Evolutionary conservation across 2,113 vertebrate species (phyloP).

Genomic region (Mungos mungo): DNA sequence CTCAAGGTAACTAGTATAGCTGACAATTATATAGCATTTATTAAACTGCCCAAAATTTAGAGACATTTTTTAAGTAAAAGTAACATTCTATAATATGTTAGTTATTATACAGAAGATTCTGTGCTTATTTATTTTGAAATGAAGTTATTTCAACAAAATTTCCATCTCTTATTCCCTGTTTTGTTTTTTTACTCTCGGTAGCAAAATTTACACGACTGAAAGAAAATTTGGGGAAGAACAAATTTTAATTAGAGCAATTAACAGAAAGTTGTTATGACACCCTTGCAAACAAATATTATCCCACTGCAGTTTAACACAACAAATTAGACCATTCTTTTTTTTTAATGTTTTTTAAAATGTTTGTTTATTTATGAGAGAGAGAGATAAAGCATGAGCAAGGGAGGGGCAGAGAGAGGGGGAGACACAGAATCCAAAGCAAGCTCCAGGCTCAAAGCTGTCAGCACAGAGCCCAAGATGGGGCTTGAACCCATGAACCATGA

Average conservation of each 20-base stretch:
- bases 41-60: background rate
- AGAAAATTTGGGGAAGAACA: background rate
- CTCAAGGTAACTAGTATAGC: background rate
- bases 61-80: background rate
- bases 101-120: background rate
- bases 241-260: background rate
- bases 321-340: background rate
- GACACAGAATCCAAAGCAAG: too few species aligned
- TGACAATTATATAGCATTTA: background rate
- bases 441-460: too few species aligned
- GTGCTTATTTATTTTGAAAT: background rate
- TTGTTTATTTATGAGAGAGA: too few species aligned
- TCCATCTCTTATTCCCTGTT: background rate
- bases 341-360: too few species aligned
- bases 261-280: background rate
- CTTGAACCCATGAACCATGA: too few species aligned
- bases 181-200: background rate
- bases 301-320: background rate
- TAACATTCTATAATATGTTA: background rate
- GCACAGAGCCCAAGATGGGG: too few species aligned
- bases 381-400: too few species aligned
- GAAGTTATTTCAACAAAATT: slow-evolving; percentile 44
- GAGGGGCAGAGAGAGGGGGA: too few species aligned
- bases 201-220: background rate
- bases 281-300: background rate